A percentile compares a stretch with the other conserved stretches of the same genome.
Evolutionary conservation across 2,113 vertebrate genomes (phyloP).

Genomic region (Sphaerodactylus townsendi): DNA sequence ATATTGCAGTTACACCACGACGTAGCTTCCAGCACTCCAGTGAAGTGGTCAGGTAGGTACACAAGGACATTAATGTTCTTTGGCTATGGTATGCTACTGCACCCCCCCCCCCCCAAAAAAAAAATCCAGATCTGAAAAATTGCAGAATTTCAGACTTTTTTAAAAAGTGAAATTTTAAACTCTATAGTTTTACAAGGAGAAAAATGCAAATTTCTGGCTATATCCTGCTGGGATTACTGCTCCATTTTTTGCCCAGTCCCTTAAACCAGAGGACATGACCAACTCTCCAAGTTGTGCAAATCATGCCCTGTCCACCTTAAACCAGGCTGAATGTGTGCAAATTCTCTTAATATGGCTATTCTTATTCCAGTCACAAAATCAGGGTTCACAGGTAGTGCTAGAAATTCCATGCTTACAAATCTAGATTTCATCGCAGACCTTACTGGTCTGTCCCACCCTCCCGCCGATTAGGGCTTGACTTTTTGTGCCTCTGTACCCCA

Average conservation of each 20-base stretch:
- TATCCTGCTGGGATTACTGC: neutral
- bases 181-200: neutral
- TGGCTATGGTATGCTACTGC: neutral
- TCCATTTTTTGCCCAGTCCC: neutral
- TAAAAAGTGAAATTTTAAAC: neutral
- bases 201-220: neutral
- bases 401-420: neutral
- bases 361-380: neutral
- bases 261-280: too few relatives aligned
- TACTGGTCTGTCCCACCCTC: neutral
- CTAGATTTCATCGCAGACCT: neutral
- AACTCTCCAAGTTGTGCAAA: neutral
- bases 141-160: neutral
- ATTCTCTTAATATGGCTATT: neutral
- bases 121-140: neutral
- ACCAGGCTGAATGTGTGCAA: too few relatives aligned
- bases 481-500: neutral
- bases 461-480: neutral
- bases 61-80: neutral
- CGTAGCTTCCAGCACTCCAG: conserved; percentile 63
- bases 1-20: conserved; percentile 77
- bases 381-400: neutral
- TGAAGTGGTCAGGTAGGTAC: conserved; percentile 72
- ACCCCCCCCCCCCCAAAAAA: too few relatives aligned
- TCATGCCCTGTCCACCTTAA: too few relatives aligned